A percentile compares a stretch with the other conserved stretches of the same genome.
Conservation (phyloP, 2,888 invertebrate genomes). For the Glyphotaelius pellucidus region DNA sequence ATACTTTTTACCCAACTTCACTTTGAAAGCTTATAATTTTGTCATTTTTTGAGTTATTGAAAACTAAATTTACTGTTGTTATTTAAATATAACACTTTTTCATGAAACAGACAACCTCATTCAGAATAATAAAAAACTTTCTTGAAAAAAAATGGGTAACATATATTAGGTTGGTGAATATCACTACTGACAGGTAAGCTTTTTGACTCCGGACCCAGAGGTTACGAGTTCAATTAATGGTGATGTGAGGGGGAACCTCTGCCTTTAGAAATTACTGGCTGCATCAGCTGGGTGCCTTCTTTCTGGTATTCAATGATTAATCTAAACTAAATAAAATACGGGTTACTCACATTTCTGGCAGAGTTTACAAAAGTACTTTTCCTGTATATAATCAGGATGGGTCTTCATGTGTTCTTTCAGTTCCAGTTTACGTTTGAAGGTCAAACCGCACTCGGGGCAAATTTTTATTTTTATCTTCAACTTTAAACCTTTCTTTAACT, state of each 20-base stretch:
- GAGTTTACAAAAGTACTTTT: conserved; percentile 56
- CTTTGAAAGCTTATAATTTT: too few species aligned
- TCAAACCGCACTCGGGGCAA: conserved; percentile 45
- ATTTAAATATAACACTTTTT: too few species aligned
- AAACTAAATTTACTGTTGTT: too few species aligned
- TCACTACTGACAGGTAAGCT: not conserved
- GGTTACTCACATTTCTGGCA: conserved; percentile 56
- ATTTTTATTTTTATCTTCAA: conserved; percentile 30
- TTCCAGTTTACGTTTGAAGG: conserved; percentile 50
- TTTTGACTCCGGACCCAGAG: not conserved
- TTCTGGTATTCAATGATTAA: not conserved
- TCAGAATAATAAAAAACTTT: too few species aligned
- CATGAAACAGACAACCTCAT: too few species aligned
- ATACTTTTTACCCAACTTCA: too few species aligned
- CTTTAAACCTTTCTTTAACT: conserved; percentile 38
- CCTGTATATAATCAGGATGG: conserved; percentile 40
- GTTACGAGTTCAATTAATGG: not conserved
- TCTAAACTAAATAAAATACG: not conserved
- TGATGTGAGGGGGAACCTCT: not conserved
- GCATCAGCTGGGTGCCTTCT: not conserved
- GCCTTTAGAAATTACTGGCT: not conserved
- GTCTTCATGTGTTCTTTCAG: conserved; percentile 43
- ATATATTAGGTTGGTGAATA: too few species aligned
- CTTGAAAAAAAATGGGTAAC: too few species aligned
- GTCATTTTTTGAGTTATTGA: too few species aligned